Base-by-base conservation (phyloP, 2,888 invertebrate species). In the Sycophila texana region DNA sequence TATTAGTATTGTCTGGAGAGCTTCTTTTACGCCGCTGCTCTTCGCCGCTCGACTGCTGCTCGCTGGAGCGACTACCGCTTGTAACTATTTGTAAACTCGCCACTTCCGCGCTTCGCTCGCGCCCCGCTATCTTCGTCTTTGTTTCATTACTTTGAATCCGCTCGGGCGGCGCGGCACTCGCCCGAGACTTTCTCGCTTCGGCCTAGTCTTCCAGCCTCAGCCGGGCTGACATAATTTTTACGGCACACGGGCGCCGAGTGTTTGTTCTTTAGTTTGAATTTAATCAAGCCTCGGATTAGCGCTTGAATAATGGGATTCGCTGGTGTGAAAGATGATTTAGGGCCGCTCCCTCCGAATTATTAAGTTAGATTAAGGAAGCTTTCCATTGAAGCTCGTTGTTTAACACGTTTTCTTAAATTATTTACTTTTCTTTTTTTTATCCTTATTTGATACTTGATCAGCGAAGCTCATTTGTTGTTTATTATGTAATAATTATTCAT, bases 41-140 rank as follows among this genome's bases (percentile, higher is more conserved):
- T 30, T 30, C 10, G 39, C 39, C 39, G 39, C 39, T 10, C 39
- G 39, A 39, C 39, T 39, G 39, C 39, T 10, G 39, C 39, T 39
- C 39, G 39, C 10, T 71, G 79, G 39, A 39, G 39, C 39, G 60
- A 60, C 22, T 14, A 22, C 14, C 22, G 4, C 12, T 13, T 39
- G 49, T 51, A 80, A 83, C 82, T 81, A 72, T 82, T 82, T 78
- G 77, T 73, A 80, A 82, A 83, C 80, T 84, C 78, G 79, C 76
- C 80, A 79, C 74, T 79, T 49, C 53, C 4, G 30, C 4, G 16
- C 18, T n/a, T 68, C n/a, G 18, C 49, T 63, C 26, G 47, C 13
- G n/a, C 22, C 39, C 18, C 39, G 39, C 39, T 47, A 13, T 20
- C 26, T 18, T 30, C 18, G 22, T 13, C 26, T 51, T 51, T n/a